Conservation (phyloP, 2,113 vertebrate species). For the Catagonus wagneri region DNA sequence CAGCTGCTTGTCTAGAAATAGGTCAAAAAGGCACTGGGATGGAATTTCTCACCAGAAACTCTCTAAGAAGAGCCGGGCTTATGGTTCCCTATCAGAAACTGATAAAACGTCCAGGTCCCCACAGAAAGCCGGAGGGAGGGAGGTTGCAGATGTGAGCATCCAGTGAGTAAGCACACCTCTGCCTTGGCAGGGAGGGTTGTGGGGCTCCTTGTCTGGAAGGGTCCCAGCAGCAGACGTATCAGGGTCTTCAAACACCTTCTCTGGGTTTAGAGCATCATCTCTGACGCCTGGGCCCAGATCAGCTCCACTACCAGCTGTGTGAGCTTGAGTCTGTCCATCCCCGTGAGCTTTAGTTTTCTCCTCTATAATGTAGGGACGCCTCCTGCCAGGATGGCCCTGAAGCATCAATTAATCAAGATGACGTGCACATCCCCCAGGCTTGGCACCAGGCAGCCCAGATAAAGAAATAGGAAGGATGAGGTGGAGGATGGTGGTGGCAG, state of each 20-base stretch:
- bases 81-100: not conserved
- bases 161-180: fast-evolving
- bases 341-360: not conserved
- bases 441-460: fast-evolving
- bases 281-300: not conserved
- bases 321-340: not conserved
- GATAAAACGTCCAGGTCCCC: not conserved
- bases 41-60: conserved; percentile 49
- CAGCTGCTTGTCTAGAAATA: not conserved
- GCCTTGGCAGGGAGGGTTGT: too few species aligned
- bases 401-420: not conserved
- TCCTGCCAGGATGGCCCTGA: not conserved
- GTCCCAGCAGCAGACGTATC: not conserved
- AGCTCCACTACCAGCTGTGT: not conserved
- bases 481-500: not conserved
- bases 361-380: not conserved
- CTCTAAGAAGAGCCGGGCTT: not conserved
- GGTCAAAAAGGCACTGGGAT: not conserved
- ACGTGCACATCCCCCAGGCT: not conserved
- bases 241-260: not conserved
- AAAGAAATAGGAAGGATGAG: not conserved
- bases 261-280: not conserved
- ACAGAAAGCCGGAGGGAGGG: not conserved
- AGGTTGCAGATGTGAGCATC: not conserved
- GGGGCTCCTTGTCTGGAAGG: too few species aligned